Conservation (phyloP, 2,113 vertebrate species). For the Percopsis transmontana region DNA sequence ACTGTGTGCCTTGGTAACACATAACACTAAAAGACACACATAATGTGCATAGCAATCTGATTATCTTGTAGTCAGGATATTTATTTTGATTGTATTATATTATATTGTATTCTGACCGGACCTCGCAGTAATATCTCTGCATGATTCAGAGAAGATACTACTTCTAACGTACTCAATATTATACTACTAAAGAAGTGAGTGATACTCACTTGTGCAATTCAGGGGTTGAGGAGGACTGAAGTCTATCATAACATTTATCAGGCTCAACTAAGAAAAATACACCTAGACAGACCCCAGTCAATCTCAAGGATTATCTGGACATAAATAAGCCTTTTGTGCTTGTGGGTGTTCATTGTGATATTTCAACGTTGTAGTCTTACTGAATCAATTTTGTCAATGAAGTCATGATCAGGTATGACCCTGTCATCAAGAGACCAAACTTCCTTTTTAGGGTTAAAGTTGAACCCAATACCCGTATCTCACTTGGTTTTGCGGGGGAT, state of each 20-base stretch:
- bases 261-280: too few relatives aligned
- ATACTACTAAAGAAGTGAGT: too few relatives aligned
- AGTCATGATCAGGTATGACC: slow-evolving; percentile 33
- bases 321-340: not conserved
- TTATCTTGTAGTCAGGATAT: too few relatives aligned
- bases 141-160: not conserved
- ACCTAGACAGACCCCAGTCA: too few relatives aligned
- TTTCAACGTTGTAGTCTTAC: not conserved
- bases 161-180: too few relatives aligned
- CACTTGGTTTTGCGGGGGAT: slow-evolving; percentile 24
- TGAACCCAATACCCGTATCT: slow-evolving; percentile 41
- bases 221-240: too few relatives aligned
- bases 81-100: too few relatives aligned
- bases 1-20: slow-evolving; percentile 14
- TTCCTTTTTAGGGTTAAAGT: slow-evolving; percentile 55
- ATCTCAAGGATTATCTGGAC: not conserved
- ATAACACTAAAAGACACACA: not conserved
- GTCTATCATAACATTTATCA: too few relatives aligned
- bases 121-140: not conserved
- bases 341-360: slow-evolving; percentile 1
- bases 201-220: too few relatives aligned
- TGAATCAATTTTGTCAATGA: slow-evolving; percentile 34
- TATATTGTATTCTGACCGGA: not conserved
- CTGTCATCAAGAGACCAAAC: slow-evolving; percentile 19
- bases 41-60: not conserved